Percentiles rank a stretch among this genome's conserved stretches.
phyloP scores from a whole-genome alignment of 2,113 vertebrate species.

The Melanerpes aurifrons region DNA sequence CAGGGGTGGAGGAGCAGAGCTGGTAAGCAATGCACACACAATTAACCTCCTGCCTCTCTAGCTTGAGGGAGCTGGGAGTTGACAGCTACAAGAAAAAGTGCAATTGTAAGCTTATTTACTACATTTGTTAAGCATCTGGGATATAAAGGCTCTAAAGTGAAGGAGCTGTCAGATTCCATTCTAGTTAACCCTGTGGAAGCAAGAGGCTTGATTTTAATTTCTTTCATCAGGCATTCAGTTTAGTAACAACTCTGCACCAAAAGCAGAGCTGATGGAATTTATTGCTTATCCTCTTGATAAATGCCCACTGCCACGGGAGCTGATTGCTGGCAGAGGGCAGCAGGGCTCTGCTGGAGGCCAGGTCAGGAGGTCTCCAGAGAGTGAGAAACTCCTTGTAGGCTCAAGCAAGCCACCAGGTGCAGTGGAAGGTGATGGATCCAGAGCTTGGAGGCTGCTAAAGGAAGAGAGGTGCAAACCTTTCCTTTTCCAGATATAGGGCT shows the following conservation, averaged over 20 bases:
- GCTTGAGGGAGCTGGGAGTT: constrained; percentile 13
- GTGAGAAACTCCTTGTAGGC: not conserved
- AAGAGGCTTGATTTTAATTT: not conserved
- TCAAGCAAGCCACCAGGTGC: not conserved
- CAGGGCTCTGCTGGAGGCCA: not conserved
- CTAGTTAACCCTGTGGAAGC: constrained; percentile 24
- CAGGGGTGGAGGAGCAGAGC: not conserved
- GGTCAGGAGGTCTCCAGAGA: not conserved
- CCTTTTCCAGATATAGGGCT: rapidly evolving
- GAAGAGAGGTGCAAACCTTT: not conserved
- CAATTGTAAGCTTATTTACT: constrained; percentile 61
- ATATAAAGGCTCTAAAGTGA: constrained; percentile 21
- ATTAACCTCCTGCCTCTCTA: constrained; percentile 13
- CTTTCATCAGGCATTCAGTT: not conserved
- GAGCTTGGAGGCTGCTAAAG: not conserved
- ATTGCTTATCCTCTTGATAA: not conserved
- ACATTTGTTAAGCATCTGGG: constrained; percentile 52
- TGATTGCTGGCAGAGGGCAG: not conserved
- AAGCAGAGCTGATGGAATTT: not conserved
- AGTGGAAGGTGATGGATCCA: not conserved
- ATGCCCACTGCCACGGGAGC: not conserved
- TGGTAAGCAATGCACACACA: not conserved
- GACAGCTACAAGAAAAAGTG: constrained; percentile 43
- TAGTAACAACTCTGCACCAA: not conserved
- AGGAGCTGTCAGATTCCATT: constrained; percentile 35